A percentile compares a stretch with the other conserved stretches of the same genome.
These are phyloP conservation scores for Phyllotreta striolata DNA, from an alignment of 2,888 invertebrate genomes.

Conservation along the genomic window DNA sequence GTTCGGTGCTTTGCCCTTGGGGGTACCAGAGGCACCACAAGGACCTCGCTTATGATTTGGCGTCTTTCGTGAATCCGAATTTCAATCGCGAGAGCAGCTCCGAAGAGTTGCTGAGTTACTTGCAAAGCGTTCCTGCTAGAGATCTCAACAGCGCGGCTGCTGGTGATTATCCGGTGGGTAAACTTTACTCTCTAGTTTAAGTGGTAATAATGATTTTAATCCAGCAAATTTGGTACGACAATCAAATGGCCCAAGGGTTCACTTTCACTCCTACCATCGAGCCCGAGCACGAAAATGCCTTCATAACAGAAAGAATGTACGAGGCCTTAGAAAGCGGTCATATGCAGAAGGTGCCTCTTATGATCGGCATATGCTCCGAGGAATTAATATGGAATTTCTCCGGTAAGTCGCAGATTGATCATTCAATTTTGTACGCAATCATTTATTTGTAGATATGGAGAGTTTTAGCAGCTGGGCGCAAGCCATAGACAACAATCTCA, in stretches of 20 bases:
- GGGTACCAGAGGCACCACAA: slow-evolving; percentile 52
- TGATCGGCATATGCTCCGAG: slow-evolving; percentile 46
- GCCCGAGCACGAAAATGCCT: slow-evolving; percentile 41
- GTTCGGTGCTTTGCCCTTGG: slow-evolving; percentile 55
- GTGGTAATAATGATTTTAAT: not conserved
- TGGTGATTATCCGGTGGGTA: not conserved
- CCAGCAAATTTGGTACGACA: slow-evolving; percentile 35
- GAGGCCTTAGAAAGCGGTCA: slow-evolving; percentile 37
- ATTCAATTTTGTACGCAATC: not conserved
- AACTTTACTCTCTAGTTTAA: not conserved
- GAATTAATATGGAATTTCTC: slow-evolving; percentile 30
- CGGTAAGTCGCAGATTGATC: not conserved
- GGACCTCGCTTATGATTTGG: slow-evolving; percentile 47
- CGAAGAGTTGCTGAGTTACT: slow-evolving; percentile 41
- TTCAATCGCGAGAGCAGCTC: slow-evolving; percentile 38
- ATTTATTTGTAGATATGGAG: slow-evolving; percentile 1
- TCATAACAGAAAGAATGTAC: slow-evolving; percentile 43
- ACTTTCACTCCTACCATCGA: slow-evolving; percentile 43
- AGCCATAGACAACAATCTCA: slow-evolving; percentile 33
- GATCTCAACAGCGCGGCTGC: slow-evolving; percentile 39
- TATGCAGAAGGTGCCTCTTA: slow-evolving; percentile 40
- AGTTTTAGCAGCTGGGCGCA: slow-evolving; percentile 31
- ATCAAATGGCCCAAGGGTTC: slow-evolving; percentile 43
- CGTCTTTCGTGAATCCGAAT: slow-evolving; percentile 47
- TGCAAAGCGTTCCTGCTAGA: slow-evolving; percentile 43